Conservation (phyloP, 2,888 invertebrate genomes). For the Parnassius orleans region DNA sequence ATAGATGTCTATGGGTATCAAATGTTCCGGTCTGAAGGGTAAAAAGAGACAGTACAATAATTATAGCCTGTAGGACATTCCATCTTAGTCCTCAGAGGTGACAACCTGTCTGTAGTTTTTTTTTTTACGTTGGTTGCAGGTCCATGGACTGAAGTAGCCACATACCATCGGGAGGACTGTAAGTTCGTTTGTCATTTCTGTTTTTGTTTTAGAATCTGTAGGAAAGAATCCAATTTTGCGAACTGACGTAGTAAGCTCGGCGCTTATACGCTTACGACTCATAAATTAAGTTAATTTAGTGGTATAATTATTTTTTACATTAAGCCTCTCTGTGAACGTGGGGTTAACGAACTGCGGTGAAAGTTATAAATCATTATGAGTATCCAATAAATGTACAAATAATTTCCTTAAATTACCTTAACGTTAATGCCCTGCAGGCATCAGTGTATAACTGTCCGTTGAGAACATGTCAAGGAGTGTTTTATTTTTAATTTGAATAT, state of each 20-base stretch:
- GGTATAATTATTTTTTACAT: conserved; percentile 2
- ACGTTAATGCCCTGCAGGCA: neutral
- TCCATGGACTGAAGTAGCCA: too few species aligned
- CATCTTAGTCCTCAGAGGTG: too few species aligned
- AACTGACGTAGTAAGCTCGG: neutral
- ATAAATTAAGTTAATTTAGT: conserved; percentile 2
- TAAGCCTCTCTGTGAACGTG: neutral
- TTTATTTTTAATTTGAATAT: neutral
- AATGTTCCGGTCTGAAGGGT: too few species aligned
- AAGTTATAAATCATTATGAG: conserved; percentile 21
- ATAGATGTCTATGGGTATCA: too few species aligned
- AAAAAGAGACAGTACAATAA: too few species aligned
- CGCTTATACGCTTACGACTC: neutral
- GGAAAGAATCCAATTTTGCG: too few species aligned
- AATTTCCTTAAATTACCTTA: conserved; percentile 23
- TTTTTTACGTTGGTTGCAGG: too few species aligned
- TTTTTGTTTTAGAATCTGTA: too few species aligned
- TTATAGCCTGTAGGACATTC: too few species aligned
- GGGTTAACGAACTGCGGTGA: conserved; percentile 16
- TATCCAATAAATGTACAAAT: conserved; percentile 9
- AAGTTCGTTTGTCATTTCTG: too few species aligned
- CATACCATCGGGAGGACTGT: too few species aligned
- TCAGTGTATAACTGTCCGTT: neutral
- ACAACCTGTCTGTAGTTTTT: too few species aligned
- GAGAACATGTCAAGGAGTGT: conserved; percentile 1